Percentiles rank a stretch among this genome's conserved stretches.
phyloP scores from a whole-genome alignment of 2,888 invertebrate species.

The Parthenolecanium corni region DNA sequence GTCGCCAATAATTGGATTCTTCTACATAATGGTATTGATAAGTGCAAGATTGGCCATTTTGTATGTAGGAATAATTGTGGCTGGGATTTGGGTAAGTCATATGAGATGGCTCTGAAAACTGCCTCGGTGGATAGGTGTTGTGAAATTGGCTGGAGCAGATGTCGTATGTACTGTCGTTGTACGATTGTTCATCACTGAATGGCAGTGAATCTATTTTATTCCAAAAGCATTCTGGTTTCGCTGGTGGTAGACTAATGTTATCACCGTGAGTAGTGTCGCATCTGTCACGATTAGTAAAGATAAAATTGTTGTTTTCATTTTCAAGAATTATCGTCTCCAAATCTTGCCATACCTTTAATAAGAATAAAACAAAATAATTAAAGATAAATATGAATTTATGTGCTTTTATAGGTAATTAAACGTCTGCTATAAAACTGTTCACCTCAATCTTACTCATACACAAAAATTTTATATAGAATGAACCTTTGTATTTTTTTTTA shows the following conservation, averaged over 20 bases:
- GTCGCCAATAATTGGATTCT: background rate
- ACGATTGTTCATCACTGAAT: no score
- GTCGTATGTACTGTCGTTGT: background rate
- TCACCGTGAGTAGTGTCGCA: background rate
- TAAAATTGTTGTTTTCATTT: conserved; percentile 13
- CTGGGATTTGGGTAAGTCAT: background rate
- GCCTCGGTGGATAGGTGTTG: background rate
- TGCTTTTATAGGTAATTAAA: no score
- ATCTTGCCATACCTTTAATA: conserved; percentile 19
- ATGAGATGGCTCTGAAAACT: background rate
- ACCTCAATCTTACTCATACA: no score
- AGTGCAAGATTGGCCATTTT: background rate
- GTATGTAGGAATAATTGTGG: background rate
- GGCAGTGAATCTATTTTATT: background rate
- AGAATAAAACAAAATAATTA: background rate
- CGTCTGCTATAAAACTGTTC: no score
- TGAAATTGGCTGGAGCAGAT: background rate
- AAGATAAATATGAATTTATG: no score
- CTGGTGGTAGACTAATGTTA: background rate
- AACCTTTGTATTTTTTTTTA: no score
- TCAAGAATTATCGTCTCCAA: conserved; percentile 21
- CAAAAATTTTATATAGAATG: no score
- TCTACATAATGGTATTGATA: background rate
- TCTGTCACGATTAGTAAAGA: conserved; percentile 16
- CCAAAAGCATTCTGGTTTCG: background rate